Conservation (phyloP, 2,888 invertebrate genomes). For the Aspidiotus rigidus region DNA sequence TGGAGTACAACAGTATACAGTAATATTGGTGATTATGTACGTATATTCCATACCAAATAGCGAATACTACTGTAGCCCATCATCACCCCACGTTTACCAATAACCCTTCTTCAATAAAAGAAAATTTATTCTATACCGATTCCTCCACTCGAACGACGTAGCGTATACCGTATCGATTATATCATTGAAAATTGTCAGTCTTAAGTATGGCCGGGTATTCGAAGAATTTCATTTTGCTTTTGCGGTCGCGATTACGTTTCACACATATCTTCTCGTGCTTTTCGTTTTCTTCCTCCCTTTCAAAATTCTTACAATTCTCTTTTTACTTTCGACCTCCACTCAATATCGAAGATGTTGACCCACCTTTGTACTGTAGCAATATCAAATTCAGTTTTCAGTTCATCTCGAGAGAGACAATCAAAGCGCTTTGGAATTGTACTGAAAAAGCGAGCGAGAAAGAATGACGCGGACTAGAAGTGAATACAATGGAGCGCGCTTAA, state of each 20-base stretch:
- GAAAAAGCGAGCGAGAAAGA: no score
- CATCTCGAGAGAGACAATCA: no score
- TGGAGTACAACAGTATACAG: not conserved
- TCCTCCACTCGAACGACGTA: slow-evolving; percentile 3
- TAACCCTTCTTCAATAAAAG: slow-evolving; percentile 33
- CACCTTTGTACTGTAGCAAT: no score
- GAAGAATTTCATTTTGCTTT: slow-evolving; percentile 32
- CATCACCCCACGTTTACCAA: slow-evolving; percentile 16
- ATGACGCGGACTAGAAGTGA: no score
- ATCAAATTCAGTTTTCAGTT: no score
- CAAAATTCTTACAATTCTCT: not conserved
- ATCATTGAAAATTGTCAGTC: slow-evolving; percentile 24
- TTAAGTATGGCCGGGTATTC: slow-evolving; percentile 26
- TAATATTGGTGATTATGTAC: not conserved
- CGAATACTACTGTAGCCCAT: slow-evolving; percentile 30
- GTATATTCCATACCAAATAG: slow-evolving; percentile 17
- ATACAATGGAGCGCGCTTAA: no score
- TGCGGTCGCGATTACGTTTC: slow-evolving; percentile 29
- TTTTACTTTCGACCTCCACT: no score
- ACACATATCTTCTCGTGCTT: slow-evolving; percentile 7
- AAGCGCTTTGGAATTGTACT: no score
- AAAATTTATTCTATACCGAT: slow-evolving; percentile 32
- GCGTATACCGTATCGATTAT: slow-evolving; percentile 19
- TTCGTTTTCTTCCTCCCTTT: not conserved
- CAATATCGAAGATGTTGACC: no score